A percentile compares a stretch with the other conserved stretches of the same genome.
Conservation (phyloP, 1,140 invertebrate species). For the Aphis craccivora region DNA sequence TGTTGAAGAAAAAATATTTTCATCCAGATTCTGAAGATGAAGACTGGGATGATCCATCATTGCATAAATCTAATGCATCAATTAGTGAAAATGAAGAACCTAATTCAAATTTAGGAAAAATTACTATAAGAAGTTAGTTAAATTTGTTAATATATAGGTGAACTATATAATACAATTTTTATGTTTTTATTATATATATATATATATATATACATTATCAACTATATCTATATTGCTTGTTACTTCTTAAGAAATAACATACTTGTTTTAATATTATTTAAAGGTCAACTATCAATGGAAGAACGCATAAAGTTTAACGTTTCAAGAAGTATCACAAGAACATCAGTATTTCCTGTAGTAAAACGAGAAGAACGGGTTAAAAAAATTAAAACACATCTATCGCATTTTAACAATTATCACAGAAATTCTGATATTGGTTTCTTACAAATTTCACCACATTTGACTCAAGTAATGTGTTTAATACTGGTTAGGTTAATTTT, state of each 20-base stretch:
- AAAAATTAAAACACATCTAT: slow-evolving; percentile 40
- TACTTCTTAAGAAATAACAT: not conserved
- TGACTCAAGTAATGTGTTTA: slow-evolving; percentile 36
- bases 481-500: not conserved
- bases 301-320: slow-evolving; percentile 49
- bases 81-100: slow-evolving; percentile 36
- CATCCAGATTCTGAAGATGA: slow-evolving; percentile 53
- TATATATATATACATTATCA: not conserved
- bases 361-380: slow-evolving; percentile 48
- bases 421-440: slow-evolving; percentile 29
- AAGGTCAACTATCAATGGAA: slow-evolving; percentile 46
- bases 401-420: slow-evolving; percentile 5
- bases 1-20: slow-evolving; percentile 47
- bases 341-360: slow-evolving; percentile 19
- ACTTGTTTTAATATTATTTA: not conserved
- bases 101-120: not conserved
- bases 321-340: slow-evolving; percentile 40
- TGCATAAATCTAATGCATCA: slow-evolving; percentile 28
- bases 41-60: slow-evolving; percentile 50
- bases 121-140: slow-evolving; percentile 12
- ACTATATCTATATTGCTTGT: not conserved
- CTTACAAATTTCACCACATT: slow-evolving; percentile 53
- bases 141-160: not conserved
- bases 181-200: not conserved
- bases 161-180: not conserved